Evolutionary conservation across 2,113 vertebrate genomes (phyloP).

Genomic region (Lates calcarifer): DNA sequence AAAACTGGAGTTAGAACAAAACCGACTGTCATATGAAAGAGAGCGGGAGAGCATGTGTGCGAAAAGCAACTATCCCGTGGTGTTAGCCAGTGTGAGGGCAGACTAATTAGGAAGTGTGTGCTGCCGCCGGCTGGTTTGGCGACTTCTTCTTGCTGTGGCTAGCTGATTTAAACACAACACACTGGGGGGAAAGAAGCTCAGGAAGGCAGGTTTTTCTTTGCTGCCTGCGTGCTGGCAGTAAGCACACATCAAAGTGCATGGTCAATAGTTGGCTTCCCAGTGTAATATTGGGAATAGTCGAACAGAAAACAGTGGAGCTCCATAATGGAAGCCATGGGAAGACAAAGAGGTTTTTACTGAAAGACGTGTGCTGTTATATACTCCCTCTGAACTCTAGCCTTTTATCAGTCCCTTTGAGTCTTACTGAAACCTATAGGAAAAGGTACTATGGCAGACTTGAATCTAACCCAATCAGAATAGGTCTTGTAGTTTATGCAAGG

Average conservation of each 20-base stretch:
- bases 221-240: constrained; percentile 48
- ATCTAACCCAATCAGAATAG: not conserved
- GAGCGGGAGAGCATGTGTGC: constrained; percentile 34
- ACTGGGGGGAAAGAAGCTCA: constrained; percentile 23
- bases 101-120: constrained; percentile 74
- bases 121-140: constrained; percentile 58
- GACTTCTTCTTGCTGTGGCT: constrained; percentile 58
- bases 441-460: not conserved
- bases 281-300: not conserved
- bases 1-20: constrained; percentile 55
- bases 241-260: constrained; percentile 54
- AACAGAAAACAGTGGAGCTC: constrained; percentile 20
- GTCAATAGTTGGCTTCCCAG: constrained; percentile 49
- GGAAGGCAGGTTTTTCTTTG: constrained; percentile 30
- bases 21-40: constrained; percentile 49
- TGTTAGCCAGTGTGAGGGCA: constrained; percentile 62
- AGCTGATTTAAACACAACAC: constrained; percentile 63
- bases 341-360: constrained; percentile 17
- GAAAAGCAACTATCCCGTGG: constrained; percentile 55
- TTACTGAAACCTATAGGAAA: too few species aligned
- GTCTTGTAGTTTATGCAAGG: not conserved
- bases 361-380: not conserved
- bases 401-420: not conserved
- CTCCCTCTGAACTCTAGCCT: not conserved
- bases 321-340: not conserved